Percentiles rank a stretch among this genome's conserved stretches.
Evolutionary conservation across 2,888 invertebrate genomes (phyloP).

Genomic region (Tiliacea aurago): DNA sequence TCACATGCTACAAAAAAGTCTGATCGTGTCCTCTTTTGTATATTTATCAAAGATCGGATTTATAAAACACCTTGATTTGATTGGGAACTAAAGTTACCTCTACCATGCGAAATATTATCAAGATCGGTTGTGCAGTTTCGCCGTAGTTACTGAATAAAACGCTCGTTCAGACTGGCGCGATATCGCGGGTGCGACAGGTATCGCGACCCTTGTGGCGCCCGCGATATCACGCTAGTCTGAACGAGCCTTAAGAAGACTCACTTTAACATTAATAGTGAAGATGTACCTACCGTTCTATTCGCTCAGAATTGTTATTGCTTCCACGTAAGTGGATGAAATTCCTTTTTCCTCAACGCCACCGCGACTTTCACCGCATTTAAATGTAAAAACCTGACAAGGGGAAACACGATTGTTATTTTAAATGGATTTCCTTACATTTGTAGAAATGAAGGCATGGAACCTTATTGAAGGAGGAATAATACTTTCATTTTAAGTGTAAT

Average conservation of each 20-base stretch:
- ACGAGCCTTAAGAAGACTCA: slow-evolving; percentile 8
- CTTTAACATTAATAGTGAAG: slow-evolving; percentile 27
- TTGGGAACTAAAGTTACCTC: background rate
- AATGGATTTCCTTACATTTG: slow-evolving; percentile 42
- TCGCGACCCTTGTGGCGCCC: too few species aligned
- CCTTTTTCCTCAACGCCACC: slow-evolving; percentile 30
- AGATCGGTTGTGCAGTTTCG: background rate
- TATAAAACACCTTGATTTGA: background rate
- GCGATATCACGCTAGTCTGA: too few species aligned
- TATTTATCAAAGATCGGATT: too few species aligned
- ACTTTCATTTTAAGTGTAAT: background rate
- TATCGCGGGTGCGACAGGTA: too few species aligned
- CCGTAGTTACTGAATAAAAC: too few species aligned
- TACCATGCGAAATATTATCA: background rate
- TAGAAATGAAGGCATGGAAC: background rate
- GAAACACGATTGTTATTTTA: slow-evolving; percentile 53
- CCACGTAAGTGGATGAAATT: slow-evolving; percentile 46
- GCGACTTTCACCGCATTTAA: slow-evolving; percentile 48
- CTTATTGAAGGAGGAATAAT: background rate
- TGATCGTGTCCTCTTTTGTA: too few species aligned
- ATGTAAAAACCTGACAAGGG: slow-evolving; percentile 47
- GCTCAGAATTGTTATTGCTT: slow-evolving; percentile 38
- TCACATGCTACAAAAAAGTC: background rate
- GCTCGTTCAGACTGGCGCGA: too few species aligned
- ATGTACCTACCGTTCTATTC: slow-evolving; percentile 5